Conservation (phyloP, 2,113 vertebrate genomes). For the Silurus asotus region DNA sequence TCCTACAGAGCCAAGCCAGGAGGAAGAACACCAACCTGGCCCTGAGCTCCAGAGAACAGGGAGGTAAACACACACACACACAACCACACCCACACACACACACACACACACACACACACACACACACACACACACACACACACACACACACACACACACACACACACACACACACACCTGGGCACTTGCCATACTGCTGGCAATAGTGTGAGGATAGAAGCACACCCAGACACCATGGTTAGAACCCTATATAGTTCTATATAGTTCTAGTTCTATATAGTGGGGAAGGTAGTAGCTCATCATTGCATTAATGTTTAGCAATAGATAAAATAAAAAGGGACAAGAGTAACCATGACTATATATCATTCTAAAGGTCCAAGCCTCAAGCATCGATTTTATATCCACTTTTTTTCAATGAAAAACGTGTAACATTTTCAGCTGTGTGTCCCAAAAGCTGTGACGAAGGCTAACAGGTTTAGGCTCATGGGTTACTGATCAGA, state of each 20-base stretch:
- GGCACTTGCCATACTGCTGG: not conserved
- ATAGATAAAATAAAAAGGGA: no score
- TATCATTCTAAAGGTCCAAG: no score
- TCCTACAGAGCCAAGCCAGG: constrained; percentile 73
- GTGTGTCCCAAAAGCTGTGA: no score
- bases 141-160: not conserved
- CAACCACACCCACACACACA: not conserved
- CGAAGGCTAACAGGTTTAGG: no score
- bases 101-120: not conserved
- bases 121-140: not conserved
- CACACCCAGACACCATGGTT: not conserved
- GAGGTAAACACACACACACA: constrained; percentile 73
- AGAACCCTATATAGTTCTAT: not conserved
- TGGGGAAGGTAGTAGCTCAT: no score
- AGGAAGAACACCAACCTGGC: constrained; percentile 83
- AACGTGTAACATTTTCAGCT: no score
- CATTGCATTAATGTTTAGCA: no score
- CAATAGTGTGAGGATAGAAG: not conserved
- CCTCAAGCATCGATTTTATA: no score
- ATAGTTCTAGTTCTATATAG: not conserved
- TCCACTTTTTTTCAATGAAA: no score
- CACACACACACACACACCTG: not conserved
- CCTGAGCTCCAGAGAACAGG: constrained; percentile 93
- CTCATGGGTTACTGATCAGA: no score
- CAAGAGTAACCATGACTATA: no score